phyloP scores from a whole-genome alignment of 2,113 vertebrate species.

The Speoplatyrhinus poulsoni region DNA sequence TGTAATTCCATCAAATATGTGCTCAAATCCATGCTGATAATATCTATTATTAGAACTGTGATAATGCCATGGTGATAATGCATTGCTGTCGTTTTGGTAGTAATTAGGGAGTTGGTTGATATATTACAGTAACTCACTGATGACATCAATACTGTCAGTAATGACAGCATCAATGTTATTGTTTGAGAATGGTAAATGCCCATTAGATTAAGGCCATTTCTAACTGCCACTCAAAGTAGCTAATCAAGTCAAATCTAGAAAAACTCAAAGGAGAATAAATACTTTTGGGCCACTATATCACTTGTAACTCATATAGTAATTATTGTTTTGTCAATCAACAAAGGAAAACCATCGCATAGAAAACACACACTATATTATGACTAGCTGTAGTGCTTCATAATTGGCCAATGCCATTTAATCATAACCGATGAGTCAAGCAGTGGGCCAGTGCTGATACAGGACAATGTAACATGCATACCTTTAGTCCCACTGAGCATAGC shows the following conservation, averaged over 20 bases:
- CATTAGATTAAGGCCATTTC: no score
- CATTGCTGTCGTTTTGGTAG: background rate
- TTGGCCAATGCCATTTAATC: slow-evolving; percentile 7
- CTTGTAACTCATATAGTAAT: background rate
- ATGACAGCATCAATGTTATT: no score
- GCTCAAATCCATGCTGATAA: background rate
- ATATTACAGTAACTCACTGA: no score
- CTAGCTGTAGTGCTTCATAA: background rate
- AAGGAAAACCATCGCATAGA: background rate
- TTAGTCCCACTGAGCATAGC: background rate
- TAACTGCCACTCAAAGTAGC: background rate
- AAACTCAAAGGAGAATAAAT: background rate
- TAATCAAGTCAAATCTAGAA: background rate
- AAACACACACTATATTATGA: slow-evolving; percentile 1
- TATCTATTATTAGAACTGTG: no score
- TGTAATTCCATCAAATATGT: background rate
- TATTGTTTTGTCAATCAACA: background rate
- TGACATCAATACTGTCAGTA: no score
- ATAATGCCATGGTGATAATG: no score
- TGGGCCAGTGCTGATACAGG: slow-evolving; percentile 13
- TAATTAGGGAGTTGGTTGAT: no score
- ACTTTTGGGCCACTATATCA: background rate
- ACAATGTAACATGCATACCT: background rate
- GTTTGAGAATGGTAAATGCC: no score
- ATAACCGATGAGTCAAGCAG: slow-evolving; percentile 49